Evolutionary conservation across 2,797 vertebrate species (phyloP).

Genomic region (Lutjanus argentimaculatus): DNA sequence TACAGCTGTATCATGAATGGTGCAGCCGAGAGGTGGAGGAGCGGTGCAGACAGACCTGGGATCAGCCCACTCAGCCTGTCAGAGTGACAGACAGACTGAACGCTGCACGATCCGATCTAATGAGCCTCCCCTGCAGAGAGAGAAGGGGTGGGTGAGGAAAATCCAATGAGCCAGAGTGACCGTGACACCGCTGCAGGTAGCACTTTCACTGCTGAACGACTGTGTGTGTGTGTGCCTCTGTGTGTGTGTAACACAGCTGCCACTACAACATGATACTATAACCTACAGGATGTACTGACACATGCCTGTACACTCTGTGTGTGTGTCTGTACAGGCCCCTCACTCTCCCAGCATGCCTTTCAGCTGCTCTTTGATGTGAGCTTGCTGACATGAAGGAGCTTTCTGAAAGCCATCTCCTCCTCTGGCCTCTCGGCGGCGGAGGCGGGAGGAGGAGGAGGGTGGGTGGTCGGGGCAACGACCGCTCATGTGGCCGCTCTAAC

Average conservation of each 20-base stretch:
- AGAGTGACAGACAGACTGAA: constrained; percentile 38
- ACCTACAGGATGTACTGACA: constrained; percentile 48
- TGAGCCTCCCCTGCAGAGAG: constrained; percentile 40
- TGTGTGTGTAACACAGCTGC: constrained; percentile 22
- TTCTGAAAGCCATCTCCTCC: constrained; percentile 51
- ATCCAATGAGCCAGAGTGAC: constrained; percentile 23
- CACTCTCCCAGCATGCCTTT: constrained; percentile 62
- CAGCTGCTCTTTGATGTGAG: constrained; percentile 65
- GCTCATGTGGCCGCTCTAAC: constrained; percentile 10
- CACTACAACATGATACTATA: constrained; percentile 37
- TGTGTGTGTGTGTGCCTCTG: not conserved
- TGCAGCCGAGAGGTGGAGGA: not conserved
- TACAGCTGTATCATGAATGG: not conserved
- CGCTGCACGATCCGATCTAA: constrained; percentile 46
- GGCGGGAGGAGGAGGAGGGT: not conserved
- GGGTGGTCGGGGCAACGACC: not conserved
- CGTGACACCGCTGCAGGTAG: constrained; percentile 37
- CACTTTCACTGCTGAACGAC: not conserved
- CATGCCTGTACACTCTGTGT: constrained; percentile 13
- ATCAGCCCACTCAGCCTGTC: constrained; percentile 41
- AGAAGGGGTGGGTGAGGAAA: not conserved
- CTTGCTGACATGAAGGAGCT: constrained; percentile 57
- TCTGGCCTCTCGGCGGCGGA: constrained; percentile 8
- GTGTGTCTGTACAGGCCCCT: constrained; percentile 10
- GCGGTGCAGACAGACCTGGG: constrained; percentile 17